Evolutionary conservation across 1,140 invertebrate species (phyloP), one percentile per base, ranked within the genome.

Genomic region (Dolichoris vasculosae): DNA sequence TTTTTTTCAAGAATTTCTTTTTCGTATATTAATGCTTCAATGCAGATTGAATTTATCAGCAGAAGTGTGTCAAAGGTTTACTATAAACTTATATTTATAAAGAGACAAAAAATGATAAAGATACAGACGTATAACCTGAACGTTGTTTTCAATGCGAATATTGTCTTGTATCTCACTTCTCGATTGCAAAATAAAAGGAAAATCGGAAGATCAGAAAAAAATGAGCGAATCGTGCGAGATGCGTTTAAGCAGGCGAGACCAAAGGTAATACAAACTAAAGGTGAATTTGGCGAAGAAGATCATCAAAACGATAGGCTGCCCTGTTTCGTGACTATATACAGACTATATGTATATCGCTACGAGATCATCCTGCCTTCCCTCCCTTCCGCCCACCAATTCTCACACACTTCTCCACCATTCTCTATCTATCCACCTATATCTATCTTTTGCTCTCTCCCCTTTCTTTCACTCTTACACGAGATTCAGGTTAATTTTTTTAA

Each of bases 301-400:
- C n/a, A 85, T 85, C 84, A 67, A 64, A 67, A 46, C 84, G 84
- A 84, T 84, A 84, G 77, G 79, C 78, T 77, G 67, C 26, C 30
- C 67, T 48, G 64, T 63, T 80, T 85, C 84, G 84, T 85, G 84
- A 85, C 84, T 82, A 38, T 77, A 82, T 73, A 59, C 71, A 38
- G 71, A 32, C 69, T 87, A 79, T 82, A 73, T 77, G 78, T 84
- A 59, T 84, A 87, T 84, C 86, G 80, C 63, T 64, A 90, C 85
- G 83, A 89, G 89, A 90, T 90, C 86, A 90, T 90, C 85, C 87
- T 51, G 73, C 78, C 87, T 88, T 89, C 88, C 87, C 59, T 46
- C 78, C 6, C 38, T 38, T 9, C 40, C 71, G 46, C 55, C 17
- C 81, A 51, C 64, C 30, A 43, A 40, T 67, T 64, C 78, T 80